phyloP scores from a whole-genome alignment of 2,888 invertebrate genomes.

The Cataglyphis albicans region DNA sequence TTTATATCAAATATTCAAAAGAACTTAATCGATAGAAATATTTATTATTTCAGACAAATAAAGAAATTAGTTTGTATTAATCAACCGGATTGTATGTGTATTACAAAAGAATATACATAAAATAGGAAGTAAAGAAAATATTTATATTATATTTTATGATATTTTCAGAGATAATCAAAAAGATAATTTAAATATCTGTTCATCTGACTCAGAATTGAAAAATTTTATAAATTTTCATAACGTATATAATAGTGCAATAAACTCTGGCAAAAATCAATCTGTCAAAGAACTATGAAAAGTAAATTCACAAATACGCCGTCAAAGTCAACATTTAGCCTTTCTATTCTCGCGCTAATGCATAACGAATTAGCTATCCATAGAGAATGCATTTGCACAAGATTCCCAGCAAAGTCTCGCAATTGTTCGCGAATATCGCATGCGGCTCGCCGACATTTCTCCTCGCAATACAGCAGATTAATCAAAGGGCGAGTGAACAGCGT shows the following conservation, averaged over 20 bases:
- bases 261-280: background rate
- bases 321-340: conserved; percentile 22
- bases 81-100: background rate
- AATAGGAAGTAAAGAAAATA: background rate
- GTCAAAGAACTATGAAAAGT: background rate
- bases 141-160: background rate
- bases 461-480: conserved; percentile 73
- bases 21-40: background rate
- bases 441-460: conserved; percentile 74
- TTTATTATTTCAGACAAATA: background rate
- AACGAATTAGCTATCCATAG: conserved; percentile 33
- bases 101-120: background rate
- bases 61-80: background rate
- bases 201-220: background rate
- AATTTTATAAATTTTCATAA: background rate
- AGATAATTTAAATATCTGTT: background rate
- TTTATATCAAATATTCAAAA: background rate
- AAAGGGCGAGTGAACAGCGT: conserved; percentile 74
- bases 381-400: conserved; percentile 63
- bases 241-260: background rate
- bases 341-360: conserved; percentile 49
- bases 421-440: conserved; percentile 58
- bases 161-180: background rate
- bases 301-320: background rate
- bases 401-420: conserved; percentile 41